phyloP scores from a whole-genome alignment of 2,113 vertebrate species.

The Phylloscopus whistleri region DNA sequence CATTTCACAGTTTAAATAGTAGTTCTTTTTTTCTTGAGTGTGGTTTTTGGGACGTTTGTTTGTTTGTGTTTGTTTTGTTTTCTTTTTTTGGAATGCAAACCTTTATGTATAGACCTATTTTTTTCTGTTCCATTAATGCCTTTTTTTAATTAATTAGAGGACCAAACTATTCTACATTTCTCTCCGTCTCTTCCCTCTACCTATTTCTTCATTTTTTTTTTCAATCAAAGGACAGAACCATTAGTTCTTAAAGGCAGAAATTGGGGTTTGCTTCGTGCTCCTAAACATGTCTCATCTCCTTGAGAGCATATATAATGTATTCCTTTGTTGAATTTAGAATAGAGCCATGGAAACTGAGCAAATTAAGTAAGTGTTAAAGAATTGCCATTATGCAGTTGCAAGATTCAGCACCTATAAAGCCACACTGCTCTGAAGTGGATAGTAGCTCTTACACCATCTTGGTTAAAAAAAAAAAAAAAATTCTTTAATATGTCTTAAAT shows the following conservation, averaged over 20 bases:
- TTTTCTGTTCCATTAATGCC: background rate
- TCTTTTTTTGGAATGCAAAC: background rate
- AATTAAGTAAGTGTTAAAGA: background rate
- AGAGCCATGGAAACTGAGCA: background rate
- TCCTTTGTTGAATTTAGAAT: background rate
- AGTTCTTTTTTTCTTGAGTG: too few relatives aligned
- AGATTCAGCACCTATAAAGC: background rate
- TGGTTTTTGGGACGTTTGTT: too few relatives aligned
- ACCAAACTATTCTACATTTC: background rate
- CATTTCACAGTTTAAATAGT: background rate
- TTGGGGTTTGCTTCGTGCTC: background rate
- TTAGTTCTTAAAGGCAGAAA: background rate
- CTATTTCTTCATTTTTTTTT: background rate
- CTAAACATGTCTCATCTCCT: background rate
- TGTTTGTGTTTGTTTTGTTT: too few relatives aligned
- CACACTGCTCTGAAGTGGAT: background rate
- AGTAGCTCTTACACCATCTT: background rate
- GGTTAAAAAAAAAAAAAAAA: background rate
- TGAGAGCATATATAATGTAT: background rate
- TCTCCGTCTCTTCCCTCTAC: background rate
- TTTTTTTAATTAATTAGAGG: background rate
- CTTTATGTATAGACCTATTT: background rate
- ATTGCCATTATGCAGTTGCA: background rate
- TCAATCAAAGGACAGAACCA: background rate
- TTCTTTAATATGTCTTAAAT: background rate